Conservation (phyloP, 2,113 vertebrate genomes). For the Papio anubis region DNA sequence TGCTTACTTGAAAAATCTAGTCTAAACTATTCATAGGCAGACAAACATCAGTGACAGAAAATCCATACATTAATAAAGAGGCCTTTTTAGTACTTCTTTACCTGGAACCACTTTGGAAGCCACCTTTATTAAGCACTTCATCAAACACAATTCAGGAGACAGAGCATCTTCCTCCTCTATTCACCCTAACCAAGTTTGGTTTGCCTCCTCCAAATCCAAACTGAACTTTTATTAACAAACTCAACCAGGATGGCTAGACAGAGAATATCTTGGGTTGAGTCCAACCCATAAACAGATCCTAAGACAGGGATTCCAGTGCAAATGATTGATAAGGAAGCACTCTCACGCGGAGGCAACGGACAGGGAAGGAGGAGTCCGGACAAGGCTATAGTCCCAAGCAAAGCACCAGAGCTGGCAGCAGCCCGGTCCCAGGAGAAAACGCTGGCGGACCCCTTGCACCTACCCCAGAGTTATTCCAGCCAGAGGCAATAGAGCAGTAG, state of each 20-base stretch:
- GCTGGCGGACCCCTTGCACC: fast-evolving
- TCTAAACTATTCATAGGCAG: neutral
- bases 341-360: neutral
- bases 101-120: conserved; percentile 6
- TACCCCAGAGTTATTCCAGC: neutral
- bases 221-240: neutral
- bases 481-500: neutral
- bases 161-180: neutral
- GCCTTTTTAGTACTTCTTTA: conserved; percentile 36
- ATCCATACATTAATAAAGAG: conserved; percentile 22
- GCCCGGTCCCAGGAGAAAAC: neutral
- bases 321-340: neutral
- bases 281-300: neutral
- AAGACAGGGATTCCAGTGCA: neutral
- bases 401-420: neutral
- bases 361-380: neutral
- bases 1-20: conserved; percentile 31
- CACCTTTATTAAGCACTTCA: conserved; percentile 25
- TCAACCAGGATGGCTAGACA: neutral
- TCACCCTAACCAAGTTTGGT: neutral
- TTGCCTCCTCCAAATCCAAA: neutral
- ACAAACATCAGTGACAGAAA: conserved; percentile 34
- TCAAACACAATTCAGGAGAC: neutral
- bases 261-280: neutral
- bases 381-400: too few relatives aligned